Evolutionary conservation across 2,797 vertebrate species (phyloP).

Genomic region (Channa striata): DNA sequence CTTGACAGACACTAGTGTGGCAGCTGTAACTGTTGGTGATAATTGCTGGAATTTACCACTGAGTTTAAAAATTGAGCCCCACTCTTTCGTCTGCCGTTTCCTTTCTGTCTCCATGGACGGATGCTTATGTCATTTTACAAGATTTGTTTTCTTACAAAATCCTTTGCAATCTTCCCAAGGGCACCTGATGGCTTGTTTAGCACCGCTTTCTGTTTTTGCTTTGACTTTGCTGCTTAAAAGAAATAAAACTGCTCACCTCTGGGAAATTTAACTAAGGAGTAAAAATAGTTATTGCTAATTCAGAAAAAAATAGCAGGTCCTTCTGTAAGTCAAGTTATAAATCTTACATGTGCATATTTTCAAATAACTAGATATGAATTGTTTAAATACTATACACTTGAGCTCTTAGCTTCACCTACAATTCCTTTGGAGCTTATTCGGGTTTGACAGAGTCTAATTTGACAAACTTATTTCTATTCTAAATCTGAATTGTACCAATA

Average conservation of each 20-base stretch:
- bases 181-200: neutral
- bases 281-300: neutral
- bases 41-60: slow-evolving; percentile 29
- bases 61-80: slow-evolving; percentile 5
- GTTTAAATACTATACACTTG: slow-evolving; percentile 20
- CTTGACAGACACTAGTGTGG: slow-evolving; percentile 5
- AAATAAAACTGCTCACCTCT: neutral
- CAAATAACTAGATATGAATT: slow-evolving; percentile 53
- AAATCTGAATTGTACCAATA: slow-evolving; percentile 10
- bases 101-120: slow-evolving; percentile 33
- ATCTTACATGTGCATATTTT: slow-evolving; percentile 22
- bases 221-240: neutral
- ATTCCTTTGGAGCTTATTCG: slow-evolving; percentile 50
- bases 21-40: slow-evolving; percentile 35
- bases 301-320: slow-evolving; percentile 1
- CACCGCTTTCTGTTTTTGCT: neutral
- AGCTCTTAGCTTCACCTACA: slow-evolving; percentile 42
- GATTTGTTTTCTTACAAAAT: slow-evolving; percentile 53
- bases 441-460: slow-evolving; percentile 26
- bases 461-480: slow-evolving; percentile 10
- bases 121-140: slow-evolving; percentile 35
- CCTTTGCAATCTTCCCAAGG: slow-evolving; percentile 23
- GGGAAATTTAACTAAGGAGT: slow-evolving; percentile 8
- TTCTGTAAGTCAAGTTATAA: too few species aligned
- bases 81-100: slow-evolving; percentile 24